Conservation (phyloP, 2,113 vertebrate species). For the Otolemur garnettii region DNA sequence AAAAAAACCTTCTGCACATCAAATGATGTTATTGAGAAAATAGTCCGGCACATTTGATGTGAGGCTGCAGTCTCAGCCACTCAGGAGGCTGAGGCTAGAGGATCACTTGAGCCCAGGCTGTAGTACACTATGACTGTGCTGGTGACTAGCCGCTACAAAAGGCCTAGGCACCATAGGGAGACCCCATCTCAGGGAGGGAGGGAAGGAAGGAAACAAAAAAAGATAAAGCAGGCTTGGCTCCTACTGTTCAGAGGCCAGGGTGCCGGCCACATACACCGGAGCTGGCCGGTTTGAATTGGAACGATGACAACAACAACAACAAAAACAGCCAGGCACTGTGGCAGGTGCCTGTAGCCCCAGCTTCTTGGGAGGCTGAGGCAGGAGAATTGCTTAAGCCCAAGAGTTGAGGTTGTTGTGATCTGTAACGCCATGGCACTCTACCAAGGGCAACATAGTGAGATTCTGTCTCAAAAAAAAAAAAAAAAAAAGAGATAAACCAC, state of each 20-base stretch:
- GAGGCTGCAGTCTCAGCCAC: not conserved
- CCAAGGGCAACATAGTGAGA: not conserved
- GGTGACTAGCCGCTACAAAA: not conserved
- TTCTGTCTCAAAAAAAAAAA: not conserved
- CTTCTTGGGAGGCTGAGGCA: no score
- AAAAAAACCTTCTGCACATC: not conserved
- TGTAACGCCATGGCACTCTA: no score
- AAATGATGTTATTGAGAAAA: conserved; percentile 40
- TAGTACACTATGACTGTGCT: not conserved
- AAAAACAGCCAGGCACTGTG: no score
- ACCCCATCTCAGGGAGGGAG: not conserved
- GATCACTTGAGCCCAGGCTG: not conserved
- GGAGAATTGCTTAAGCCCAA: no score
- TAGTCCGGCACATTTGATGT: not conserved
- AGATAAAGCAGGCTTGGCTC: no score
- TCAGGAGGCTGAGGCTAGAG: not conserved
- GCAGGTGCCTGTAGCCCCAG: no score
- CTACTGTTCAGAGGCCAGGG: no score
- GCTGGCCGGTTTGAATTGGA: no score
- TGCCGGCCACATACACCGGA: no score
- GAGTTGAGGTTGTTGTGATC: no score
- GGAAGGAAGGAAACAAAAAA: no score
- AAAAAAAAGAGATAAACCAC: not conserved
- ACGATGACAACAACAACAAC: no score
- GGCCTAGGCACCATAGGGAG: not conserved